Evolutionary conservation across 2,888 invertebrate genomes (phyloP), one percentile per base, ranked within the genome.

Genomic region (Lathronympha strigana): DNA sequence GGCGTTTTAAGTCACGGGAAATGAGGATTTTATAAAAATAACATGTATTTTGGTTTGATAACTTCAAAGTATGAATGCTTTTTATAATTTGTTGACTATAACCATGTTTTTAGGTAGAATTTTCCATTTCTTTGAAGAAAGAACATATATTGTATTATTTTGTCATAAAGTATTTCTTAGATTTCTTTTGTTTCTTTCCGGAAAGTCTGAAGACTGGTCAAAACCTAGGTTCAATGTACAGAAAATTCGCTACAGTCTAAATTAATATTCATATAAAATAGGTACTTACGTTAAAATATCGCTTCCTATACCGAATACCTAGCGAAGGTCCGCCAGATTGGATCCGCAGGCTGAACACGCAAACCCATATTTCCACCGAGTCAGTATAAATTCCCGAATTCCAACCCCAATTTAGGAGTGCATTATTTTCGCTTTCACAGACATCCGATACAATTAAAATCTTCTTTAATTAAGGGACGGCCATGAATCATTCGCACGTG

Each of bases 391-490:
- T 90, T 88, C 84, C 82, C 83, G 75, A 82, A 82, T 78, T 79
- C 87, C 84, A 80, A 85, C 89, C 90, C 91, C 90, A 91, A 91
- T 91, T 90, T 90, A 88, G 89, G 87, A 91, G 84, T 91, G 89
- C 91, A 92, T 92, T 92, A 92, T 92, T 91, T 92, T 92, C 90
- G 88, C 88, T 91, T 92, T 88, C 90, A 86, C 90, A 89, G 91
- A 90, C 92, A 90, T 90, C 90, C 91, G 90, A 92, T 92, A 92
- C 92, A 92, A 92, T 92, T 92, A 92, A 92, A 92, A 92, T 92
- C 92, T 92, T 92, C 92, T 92, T 92, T 92, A 92, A 92, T 92
- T 92, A 92, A 92, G 92, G 92, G 88, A 87, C 84, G 83, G 80
- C 85, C 77, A 89, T 92, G 87, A 90, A 92, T 92, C 92, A 92